Conservation (phyloP, 2,113 vertebrate genomes). For the Cyanoliseus patagonus region DNA sequence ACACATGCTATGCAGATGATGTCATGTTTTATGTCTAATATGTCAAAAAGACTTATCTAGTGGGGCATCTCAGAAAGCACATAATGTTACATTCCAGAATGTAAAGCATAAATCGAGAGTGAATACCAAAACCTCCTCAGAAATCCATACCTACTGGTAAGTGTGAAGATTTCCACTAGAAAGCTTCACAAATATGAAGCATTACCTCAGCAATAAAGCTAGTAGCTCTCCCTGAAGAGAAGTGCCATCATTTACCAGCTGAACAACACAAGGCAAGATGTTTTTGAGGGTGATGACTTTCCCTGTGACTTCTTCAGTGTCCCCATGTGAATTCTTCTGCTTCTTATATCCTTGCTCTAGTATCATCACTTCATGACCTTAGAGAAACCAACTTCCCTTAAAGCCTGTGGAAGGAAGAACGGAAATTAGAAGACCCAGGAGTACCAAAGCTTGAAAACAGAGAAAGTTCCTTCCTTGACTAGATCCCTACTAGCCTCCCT, state of each 20-base stretch:
- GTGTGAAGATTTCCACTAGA: background rate
- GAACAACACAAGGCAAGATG: background rate
- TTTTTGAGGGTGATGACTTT: background rate
- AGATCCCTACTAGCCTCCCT: background rate
- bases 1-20: fast-evolving
- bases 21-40: background rate
- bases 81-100: background rate
- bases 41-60: background rate
- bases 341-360: background rate
- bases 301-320: background rate
- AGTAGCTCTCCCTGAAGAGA: background rate
- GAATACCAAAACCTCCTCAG: background rate
- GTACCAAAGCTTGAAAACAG: background rate
- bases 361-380: fast-evolving
- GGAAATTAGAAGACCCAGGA: background rate
- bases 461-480: background rate
- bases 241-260: background rate
- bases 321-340: background rate
- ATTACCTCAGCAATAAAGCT: background rate
- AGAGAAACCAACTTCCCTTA: background rate
- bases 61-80: background rate
- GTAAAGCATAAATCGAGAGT: background rate
- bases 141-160: background rate
- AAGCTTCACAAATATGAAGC: background rate
- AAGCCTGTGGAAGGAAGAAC: background rate